Conservation (phyloP, 2,888 invertebrate genomes). For the Allolobophora icterica region DNA sequence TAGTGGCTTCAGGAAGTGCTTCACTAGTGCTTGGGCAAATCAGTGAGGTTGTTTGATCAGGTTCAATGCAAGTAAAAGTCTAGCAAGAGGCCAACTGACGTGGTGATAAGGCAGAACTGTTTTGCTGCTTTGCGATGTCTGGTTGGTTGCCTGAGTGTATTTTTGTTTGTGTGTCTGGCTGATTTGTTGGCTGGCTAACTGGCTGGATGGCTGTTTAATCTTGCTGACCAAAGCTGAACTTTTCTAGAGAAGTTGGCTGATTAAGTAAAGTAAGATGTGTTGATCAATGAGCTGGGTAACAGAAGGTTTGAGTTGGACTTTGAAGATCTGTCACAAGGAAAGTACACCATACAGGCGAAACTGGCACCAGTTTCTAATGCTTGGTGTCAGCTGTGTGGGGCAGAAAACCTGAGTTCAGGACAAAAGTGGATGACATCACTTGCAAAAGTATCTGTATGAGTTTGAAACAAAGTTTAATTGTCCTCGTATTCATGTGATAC, state of each 20-base stretch:
- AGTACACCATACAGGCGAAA: conserved; percentile 53
- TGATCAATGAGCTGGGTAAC: conserved; percentile 50
- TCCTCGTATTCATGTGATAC: too few species aligned
- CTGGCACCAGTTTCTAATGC: conserved; percentile 60
- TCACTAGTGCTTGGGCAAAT: too few species aligned
- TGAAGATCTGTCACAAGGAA: conserved; percentile 50
- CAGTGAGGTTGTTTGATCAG: neutral
- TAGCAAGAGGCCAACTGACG: neutral
- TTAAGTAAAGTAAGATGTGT: conserved; percentile 20
- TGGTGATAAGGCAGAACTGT: neutral
- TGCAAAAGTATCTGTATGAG: conserved; percentile 36
- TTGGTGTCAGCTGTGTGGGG: conserved; percentile 60
- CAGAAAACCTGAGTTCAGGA: conserved; percentile 33
- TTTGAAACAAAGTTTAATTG: neutral
- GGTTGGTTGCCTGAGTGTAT: neutral
- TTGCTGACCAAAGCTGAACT: neutral
- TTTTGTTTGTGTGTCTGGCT: neutral
- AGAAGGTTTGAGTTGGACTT: conserved; percentile 56
- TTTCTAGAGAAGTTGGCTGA: neutral
- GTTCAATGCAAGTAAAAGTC: neutral
- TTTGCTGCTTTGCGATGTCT: neutral
- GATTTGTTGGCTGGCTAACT: neutral
- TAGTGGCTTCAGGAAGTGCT: neutral
- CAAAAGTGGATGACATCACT: conserved; percentile 37
- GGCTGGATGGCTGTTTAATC: too few species aligned